phyloP scores from a whole-genome alignment of 2,113 vertebrate species.

The Sclerurus mexicanus region DNA sequence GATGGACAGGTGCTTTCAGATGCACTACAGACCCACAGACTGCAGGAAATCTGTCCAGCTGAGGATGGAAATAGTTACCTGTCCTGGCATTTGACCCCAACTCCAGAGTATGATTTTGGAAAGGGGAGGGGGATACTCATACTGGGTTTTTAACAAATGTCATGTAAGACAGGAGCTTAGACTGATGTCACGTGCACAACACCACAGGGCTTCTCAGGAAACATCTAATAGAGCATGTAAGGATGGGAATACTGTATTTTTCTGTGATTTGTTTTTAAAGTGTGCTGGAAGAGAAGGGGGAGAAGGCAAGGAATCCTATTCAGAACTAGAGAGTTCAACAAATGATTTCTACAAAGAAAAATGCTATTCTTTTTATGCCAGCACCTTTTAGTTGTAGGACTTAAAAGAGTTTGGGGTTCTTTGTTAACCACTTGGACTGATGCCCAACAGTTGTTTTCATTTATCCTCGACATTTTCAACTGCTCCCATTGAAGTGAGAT shows the following conservation, averaged over 20 bases:
- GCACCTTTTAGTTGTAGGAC: conserved; percentile 63
- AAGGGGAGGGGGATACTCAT: neutral
- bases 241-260: neutral
- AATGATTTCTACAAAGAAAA: conserved; percentile 66
- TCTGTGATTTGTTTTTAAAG: neutral
- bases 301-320: neutral
- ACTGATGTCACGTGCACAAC: neutral
- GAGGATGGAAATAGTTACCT: neutral
- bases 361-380: conserved; percentile 66
- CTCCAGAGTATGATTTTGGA: neutral
- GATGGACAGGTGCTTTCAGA: neutral
- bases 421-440: conserved; percentile 60
- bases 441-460: conserved; percentile 72
- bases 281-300: neutral
- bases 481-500: conserved; percentile 64
- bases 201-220: neutral
- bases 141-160: neutral
- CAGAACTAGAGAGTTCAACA: conserved; percentile 28
- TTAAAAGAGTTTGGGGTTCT: conserved; percentile 70
- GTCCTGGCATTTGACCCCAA: neutral
- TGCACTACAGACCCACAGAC: neutral
- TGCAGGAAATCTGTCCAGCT: neutral
- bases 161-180: neutral
- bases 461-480: conserved; percentile 57
- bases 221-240: neutral